Conservation (phyloP, 2,888 invertebrate species). For the Chalcosyrphus nemorum region DNA sequence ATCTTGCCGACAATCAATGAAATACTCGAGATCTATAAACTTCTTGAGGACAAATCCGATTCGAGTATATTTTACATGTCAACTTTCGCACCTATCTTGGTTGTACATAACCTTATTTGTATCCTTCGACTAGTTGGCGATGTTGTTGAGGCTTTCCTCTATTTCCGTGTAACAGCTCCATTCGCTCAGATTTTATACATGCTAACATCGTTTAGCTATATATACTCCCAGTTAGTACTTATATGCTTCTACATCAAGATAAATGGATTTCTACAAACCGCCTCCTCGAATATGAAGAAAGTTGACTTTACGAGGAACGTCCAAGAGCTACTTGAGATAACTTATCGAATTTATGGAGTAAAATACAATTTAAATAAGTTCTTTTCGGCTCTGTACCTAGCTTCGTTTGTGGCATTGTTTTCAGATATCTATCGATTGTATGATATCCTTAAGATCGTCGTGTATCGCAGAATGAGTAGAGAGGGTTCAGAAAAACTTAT, state of each 20-base stretch:
- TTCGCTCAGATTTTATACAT: not conserved
- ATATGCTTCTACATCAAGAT: conserved; percentile 6
- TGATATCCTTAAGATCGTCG: not conserved
- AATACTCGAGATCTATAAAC: no score
- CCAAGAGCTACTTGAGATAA: not conserved
- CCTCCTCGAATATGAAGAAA: no score
- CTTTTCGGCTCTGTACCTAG: not conserved
- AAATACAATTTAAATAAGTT: not conserved
- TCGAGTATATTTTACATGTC: no score
- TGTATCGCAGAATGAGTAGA: not conserved
- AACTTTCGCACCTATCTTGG: no score
- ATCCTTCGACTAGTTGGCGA: no score
- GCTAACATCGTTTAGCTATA: not conserved
- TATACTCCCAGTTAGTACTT: conserved; percentile 17
- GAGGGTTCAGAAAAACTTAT: not conserved
- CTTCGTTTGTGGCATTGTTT: not conserved
- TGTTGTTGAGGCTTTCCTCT: no score
- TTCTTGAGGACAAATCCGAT: no score
- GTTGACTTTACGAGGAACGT: no score
- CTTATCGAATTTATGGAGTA: not conserved
- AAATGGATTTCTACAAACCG: not conserved
- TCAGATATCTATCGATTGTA: not conserved
- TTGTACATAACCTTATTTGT: no score
- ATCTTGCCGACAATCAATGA: no score
- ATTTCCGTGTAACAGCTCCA: not conserved